Percentiles rank a stretch among this genome's conserved stretches.
These are phyloP conservation scores for Trachelipus rathkii DNA, from an alignment of 1,140 invertebrate species.

Conservation along the genomic window DNA sequence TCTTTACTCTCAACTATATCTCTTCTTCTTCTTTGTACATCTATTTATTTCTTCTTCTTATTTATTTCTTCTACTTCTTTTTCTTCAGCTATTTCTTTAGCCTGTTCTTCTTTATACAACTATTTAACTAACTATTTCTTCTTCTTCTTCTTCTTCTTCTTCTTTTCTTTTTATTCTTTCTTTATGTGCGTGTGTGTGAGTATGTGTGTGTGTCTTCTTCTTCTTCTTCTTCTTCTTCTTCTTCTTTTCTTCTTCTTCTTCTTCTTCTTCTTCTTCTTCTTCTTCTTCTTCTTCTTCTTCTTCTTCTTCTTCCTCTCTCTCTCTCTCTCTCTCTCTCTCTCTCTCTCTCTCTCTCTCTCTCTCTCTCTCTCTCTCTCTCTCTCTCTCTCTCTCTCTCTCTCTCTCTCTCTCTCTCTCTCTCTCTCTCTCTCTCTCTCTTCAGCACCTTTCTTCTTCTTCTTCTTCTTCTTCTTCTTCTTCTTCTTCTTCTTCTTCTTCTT, in stretches of 20 bases:
- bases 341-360: slow-evolving; percentile 10
- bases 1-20: no score
- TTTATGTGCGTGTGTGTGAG: no score
- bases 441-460: background rate
- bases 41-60: no score
- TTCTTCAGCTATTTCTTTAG: no score
- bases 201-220: no score
- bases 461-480: background rate
- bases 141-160: background rate
- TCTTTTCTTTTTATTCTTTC: no score
- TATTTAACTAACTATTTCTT: no score
- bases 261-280: slow-evolving; percentile 9
- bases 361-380: background rate
- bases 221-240: no score
- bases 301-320: background rate
- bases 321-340: slow-evolving; percentile 7
- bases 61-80: no score
- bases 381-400: background rate
- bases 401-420: slow-evolving; percentile 1
- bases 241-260: background rate
- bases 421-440: no score
- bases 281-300: background rate
- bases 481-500: background rate
- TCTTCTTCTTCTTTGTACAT: no score
- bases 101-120: no score